phyloP scores from a whole-genome alignment of 2,797 vertebrate genomes.

The Valencia hispanica region DNA sequence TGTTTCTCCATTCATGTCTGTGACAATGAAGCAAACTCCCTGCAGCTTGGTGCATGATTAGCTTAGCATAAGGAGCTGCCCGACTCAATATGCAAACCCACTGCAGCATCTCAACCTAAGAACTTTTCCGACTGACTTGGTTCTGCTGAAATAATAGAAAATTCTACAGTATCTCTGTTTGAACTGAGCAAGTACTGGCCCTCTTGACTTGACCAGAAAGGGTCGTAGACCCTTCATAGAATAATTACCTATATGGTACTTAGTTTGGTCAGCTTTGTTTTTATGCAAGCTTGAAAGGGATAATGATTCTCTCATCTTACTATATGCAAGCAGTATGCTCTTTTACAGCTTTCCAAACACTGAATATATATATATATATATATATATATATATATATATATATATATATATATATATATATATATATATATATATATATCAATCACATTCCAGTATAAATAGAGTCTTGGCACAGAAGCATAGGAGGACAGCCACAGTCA shows the following conservation, averaged over 20 bases:
- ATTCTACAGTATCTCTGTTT: background rate
- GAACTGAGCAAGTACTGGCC: background rate
- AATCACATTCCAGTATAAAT: background rate
- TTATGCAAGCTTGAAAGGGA: background rate
- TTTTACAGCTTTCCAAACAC: background rate
- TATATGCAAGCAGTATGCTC: background rate
- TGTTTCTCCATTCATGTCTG: no score
- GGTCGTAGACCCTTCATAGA: background rate
- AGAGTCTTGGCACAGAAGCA: slow-evolving; percentile 33
- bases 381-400: no score
- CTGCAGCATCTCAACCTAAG: background rate
- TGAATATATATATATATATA: background rate
- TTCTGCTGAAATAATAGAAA: background rate
- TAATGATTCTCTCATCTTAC: background rate
- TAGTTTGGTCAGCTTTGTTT: background rate
- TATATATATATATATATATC: no score
- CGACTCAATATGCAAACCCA: background rate
- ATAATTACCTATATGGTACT: background rate
- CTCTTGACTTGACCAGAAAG: background rate
- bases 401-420: no score
- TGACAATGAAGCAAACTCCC: background rate
- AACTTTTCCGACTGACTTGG: background rate
- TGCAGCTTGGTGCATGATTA: slow-evolving; percentile 1
- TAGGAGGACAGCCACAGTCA: slow-evolving; percentile 18
- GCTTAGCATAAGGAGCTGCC: slow-evolving; percentile 1